Evolutionary conservation across 2,113 vertebrate genomes (phyloP).

Genomic region (Takifugu bimaculatus): DNA sequence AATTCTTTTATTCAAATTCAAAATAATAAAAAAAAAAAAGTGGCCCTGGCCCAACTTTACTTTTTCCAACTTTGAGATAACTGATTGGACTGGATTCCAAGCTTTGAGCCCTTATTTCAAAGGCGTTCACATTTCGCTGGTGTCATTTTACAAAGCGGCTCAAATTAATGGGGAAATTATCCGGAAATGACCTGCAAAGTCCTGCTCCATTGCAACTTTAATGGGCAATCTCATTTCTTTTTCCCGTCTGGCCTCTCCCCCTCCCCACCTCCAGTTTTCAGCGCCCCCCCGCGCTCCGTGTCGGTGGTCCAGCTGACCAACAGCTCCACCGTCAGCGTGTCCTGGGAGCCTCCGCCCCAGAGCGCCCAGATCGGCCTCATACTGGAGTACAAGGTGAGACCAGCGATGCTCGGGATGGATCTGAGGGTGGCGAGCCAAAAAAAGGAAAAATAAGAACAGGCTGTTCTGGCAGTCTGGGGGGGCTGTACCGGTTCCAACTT

Average conservation of each 20-base stretch:
- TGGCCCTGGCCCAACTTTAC: no score
- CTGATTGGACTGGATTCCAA: no score
- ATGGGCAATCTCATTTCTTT: not conserved
- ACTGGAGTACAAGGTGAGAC: slow-evolving; percentile 84
- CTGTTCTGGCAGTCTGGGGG: not conserved
- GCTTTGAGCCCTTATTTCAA: not conserved
- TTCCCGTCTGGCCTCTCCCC: slow-evolving; percentile 7
- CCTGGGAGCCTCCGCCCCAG: slow-evolving; percentile 86
- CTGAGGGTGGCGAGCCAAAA: not conserved
- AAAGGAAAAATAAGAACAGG: slow-evolving; percentile 7
- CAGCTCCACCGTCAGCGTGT: slow-evolving; percentile 85
- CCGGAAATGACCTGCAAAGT: not conserved
- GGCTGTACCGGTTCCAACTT: not conserved
- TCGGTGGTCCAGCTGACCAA: slow-evolving; percentile 84
- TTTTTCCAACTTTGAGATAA: no score
- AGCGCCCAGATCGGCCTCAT: slow-evolving; percentile 82
- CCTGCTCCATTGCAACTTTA: not conserved
- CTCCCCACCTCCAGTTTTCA: slow-evolving; percentile 72
- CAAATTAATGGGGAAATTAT: not conserved
- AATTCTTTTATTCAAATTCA: no score
- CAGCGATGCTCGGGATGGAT: not conserved
- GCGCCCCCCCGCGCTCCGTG: slow-evolving; percentile 82
- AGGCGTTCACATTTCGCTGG: not conserved
- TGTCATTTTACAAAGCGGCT: not conserved
- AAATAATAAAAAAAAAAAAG: no score